phyloP scores from a whole-genome alignment of 2,113 vertebrate genomes.

The Ictalurus furcatus region DNA sequence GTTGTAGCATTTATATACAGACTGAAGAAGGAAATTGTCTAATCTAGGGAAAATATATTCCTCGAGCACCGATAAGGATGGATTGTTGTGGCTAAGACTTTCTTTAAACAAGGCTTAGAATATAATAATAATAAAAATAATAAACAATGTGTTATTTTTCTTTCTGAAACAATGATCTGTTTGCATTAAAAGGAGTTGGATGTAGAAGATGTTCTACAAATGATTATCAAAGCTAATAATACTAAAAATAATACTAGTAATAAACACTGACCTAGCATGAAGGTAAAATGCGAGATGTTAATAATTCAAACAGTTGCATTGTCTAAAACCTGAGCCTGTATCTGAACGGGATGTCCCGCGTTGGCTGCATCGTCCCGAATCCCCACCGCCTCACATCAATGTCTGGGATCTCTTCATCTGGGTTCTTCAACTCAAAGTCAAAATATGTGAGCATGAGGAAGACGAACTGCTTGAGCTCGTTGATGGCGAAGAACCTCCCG shows the following conservation, averaged over 20 bases:
- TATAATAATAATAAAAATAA: not conserved
- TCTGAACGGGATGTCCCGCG: constrained; percentile 74
- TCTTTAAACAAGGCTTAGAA: not conserved
- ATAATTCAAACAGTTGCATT: not conserved
- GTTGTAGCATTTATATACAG: not conserved
- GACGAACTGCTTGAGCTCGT: constrained; percentile 87
- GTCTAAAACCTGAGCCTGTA: constrained; percentile 71
- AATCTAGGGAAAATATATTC: not conserved
- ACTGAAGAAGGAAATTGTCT: not conserved
- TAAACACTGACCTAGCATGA: not conserved
- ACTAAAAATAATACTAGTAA: not conserved
- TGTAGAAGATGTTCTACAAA: not conserved
- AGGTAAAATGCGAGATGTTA: not conserved
- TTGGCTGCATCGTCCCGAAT: constrained; percentile 83
- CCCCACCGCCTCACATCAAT: constrained; percentile 81
- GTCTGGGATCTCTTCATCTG: constrained; percentile 71
- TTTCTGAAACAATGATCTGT: not conserved
- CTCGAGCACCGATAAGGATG: not conserved
- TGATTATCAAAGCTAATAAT: not conserved
- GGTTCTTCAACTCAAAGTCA: constrained; percentile 82
- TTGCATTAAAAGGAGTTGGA: no score
- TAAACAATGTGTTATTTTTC: not conserved
- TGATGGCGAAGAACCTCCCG: constrained; percentile 83
- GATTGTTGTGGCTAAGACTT: not conserved
- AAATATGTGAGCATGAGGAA: constrained; percentile 85